These are phyloP conservation scores for Ligdia adustata DNA, from an alignment of 2,888 invertebrate species.

Conservation along the genomic window DNA sequence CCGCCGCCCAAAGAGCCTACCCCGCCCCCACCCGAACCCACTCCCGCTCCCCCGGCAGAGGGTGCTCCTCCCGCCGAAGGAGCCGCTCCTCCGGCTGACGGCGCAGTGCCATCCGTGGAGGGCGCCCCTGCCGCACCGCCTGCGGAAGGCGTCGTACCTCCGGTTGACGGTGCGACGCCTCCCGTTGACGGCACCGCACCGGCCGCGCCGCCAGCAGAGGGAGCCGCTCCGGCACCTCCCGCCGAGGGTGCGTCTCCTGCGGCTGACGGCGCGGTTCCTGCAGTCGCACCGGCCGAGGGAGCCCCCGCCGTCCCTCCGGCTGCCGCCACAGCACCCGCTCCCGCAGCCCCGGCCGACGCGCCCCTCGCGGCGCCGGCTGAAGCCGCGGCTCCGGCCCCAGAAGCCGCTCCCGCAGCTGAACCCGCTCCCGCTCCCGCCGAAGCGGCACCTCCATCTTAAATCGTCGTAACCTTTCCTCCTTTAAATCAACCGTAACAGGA, in stretches of 20 bases:
- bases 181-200: conserved; percentile 48
- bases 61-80: no score
- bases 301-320: conserved; percentile 44
- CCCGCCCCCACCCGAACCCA: conserved; percentile 31
- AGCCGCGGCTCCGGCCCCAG: conserved; percentile 39
- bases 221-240: conserved; percentile 47
- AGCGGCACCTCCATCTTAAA: conserved; percentile 37
- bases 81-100: conserved; percentile 45
- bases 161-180: conserved; percentile 48
- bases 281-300: conserved; percentile 47
- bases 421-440: conserved; percentile 35
- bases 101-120: conserved; percentile 52
- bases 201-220: conserved; percentile 51
- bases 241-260: conserved; percentile 53
- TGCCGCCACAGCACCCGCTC: conserved; percentile 29
- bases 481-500: not conserved
- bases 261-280: conserved; percentile 39
- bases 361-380: conserved; percentile 38
- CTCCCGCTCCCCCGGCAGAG: conserved; percentile 37
- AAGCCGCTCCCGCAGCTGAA: conserved; percentile 35
- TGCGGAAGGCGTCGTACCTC: conserved; percentile 46
- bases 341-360: conserved; percentile 37
- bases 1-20: conserved; percentile 47
- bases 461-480: not conserved
- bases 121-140: conserved; percentile 48